These are phyloP conservation scores for Pogoniulus pusillus DNA, from an alignment of 2,797 vertebrate species.

Conservation along the genomic window DNA sequence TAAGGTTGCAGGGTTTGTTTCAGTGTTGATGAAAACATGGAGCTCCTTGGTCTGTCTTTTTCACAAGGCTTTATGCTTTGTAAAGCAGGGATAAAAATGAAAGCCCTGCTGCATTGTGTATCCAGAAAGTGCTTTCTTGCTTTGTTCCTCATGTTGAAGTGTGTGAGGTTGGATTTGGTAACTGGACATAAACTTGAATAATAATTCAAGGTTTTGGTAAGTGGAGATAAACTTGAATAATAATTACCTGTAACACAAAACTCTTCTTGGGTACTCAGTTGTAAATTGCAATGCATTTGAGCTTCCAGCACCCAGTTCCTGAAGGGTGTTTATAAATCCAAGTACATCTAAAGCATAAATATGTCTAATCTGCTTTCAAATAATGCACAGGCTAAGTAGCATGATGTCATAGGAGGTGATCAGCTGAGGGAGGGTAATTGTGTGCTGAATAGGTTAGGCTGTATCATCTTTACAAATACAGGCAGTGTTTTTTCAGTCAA, in stretches of 20 bases:
- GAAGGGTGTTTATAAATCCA: not conserved
- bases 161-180: not conserved
- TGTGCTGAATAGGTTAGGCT: not conserved
- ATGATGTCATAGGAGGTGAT: not conserved
- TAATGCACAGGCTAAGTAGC: not conserved
- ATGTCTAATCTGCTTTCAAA: not conserved
- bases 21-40: not conserved
- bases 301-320: not conserved
- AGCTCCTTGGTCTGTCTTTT: not conserved
- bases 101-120: not conserved
- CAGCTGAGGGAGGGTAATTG: not conserved
- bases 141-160: not conserved
- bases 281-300: not conserved
- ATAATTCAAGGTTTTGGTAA: too few relatives aligned
- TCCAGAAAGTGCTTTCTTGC: not conserved
- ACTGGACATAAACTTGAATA: not conserved
- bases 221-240: not conserved
- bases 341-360: not conserved
- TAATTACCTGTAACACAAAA: not conserved
- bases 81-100: not conserved
- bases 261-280: not conserved
- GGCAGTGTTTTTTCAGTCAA: not conserved
- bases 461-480: not conserved
- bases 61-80: not conserved
- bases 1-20: slow-evolving; percentile 61